phyloP scores from a whole-genome alignment of 2,113 vertebrate genomes.

The Montifringilla adamsi region DNA sequence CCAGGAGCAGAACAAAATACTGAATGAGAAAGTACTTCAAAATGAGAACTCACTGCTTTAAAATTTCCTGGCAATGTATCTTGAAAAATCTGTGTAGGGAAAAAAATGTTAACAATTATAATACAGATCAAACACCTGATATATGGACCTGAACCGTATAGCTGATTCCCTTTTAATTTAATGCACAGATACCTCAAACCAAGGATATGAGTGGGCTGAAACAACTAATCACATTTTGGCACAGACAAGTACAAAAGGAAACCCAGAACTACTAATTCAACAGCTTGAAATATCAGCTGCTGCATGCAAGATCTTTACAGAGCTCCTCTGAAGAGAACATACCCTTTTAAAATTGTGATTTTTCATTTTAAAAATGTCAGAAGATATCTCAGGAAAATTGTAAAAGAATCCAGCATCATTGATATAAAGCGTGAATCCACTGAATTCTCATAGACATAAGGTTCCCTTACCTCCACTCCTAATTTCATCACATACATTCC shows the following conservation, averaged over 20 bases:
- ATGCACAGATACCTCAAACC: constrained; percentile 54
- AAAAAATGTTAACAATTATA: constrained; percentile 17
- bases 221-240: constrained; percentile 65
- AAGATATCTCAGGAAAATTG: constrained; percentile 41
- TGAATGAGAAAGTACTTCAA: constrained; percentile 19
- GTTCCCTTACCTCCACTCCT: background rate
- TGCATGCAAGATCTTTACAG: constrained; percentile 45
- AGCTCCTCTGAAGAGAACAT: constrained; percentile 54
- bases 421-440: background rate
- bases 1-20: constrained; percentile 1
- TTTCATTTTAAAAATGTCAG: constrained; percentile 37
- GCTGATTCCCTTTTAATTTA: constrained; percentile 44
- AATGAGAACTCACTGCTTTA: background rate
- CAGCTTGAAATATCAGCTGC: constrained; percentile 70
- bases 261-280: constrained; percentile 63
- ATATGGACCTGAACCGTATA: constrained; percentile 3
- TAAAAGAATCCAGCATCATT: constrained; percentile 7
- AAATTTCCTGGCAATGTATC: background rate
- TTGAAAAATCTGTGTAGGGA: background rate
- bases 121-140: constrained; percentile 1
- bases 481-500: constrained; percentile 12
- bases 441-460: background rate
- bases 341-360: constrained; percentile 45
- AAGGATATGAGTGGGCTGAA: constrained; percentile 64
- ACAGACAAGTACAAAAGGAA: constrained; percentile 61